A percentile compares a stretch with the other conserved stretches of the same genome.
Conservation (phyloP, 2,797 vertebrate genomes). For the Pangasius krempfi region DNA sequence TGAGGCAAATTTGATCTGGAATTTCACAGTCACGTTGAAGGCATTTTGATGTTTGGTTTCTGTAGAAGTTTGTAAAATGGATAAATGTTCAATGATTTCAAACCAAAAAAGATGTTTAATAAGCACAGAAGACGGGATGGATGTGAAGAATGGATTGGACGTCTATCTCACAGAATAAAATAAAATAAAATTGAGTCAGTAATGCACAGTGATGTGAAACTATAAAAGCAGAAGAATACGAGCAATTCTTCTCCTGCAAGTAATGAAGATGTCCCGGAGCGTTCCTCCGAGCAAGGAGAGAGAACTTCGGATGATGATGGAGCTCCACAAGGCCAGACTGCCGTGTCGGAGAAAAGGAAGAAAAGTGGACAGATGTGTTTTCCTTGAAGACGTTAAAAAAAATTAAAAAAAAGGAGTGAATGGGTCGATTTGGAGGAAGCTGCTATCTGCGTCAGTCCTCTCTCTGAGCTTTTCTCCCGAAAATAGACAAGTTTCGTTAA, state of each 20-base stretch:
- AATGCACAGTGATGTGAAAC: neutral
- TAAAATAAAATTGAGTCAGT: neutral
- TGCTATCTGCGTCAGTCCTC: conserved; percentile 1
- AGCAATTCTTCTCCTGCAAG: neutral
- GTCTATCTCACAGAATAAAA: neutral
- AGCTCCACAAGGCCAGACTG: neutral
- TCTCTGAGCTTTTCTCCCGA: neutral
- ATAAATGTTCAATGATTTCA: neutral
- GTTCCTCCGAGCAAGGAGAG: neutral
- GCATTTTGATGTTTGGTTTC: neutral
- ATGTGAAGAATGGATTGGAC: neutral
- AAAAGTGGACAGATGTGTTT: neutral
- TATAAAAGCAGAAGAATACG: neutral
- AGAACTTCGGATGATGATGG: neutral
- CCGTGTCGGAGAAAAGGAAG: neutral
- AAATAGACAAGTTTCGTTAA: neutral
- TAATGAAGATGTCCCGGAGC: neutral
- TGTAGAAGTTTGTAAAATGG: neutral
- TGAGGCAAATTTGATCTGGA: neutral
- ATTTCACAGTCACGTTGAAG: neutral
- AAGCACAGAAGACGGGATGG: neutral
- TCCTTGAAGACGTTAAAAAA: neutral
- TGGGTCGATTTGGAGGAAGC: neutral
- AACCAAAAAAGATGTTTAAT: neutral
- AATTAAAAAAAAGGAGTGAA: neutral